phyloP scores from a whole-genome alignment of 2,797 vertebrate species.

The Crocidura indochinensis region DNA sequence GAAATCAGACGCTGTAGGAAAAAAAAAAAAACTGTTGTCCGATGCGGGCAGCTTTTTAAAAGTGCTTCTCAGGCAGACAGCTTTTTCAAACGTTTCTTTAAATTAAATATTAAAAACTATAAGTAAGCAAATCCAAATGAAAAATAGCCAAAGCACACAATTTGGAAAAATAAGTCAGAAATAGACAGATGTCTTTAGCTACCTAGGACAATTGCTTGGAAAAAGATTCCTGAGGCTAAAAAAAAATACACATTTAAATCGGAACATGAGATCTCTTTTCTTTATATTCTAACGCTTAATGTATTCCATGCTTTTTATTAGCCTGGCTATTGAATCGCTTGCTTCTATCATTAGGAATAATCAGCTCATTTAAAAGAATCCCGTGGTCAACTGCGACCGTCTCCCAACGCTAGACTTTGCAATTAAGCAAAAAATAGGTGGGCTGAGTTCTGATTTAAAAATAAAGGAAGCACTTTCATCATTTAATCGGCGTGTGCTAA shows the following conservation, averaged over 20 bases:
- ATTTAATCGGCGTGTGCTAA: slow-evolving; percentile 52
- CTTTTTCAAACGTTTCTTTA: slow-evolving; percentile 65
- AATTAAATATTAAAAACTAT: slow-evolving; percentile 23
- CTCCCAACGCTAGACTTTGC: slow-evolving; percentile 34
- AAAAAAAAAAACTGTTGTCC: slow-evolving; percentile 35
- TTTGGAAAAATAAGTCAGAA: slow-evolving; percentile 61
- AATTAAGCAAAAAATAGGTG: slow-evolving; percentile 68
- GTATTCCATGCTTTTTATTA: slow-evolving; percentile 37
- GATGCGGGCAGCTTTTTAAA: slow-evolving; percentile 41
- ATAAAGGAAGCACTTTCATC: slow-evolving; percentile 23
- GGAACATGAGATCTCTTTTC: slow-evolving; percentile 63
- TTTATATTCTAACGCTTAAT: slow-evolving; percentile 27
- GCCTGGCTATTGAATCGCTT: slow-evolving; percentile 36
- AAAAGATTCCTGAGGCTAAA: slow-evolving; percentile 71
- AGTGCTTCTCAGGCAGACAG: not conserved
- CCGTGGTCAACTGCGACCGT: not conserved
- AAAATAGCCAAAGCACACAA: slow-evolving; percentile 31
- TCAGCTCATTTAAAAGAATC: slow-evolving; percentile 51
- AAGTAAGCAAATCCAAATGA: slow-evolving; percentile 49
- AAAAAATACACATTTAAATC: slow-evolving; percentile 14
- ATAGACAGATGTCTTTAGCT: slow-evolving; percentile 53
- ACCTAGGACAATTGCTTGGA: slow-evolving; percentile 55
- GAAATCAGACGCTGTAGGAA: slow-evolving; percentile 14
- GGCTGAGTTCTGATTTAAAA: slow-evolving; percentile 60
- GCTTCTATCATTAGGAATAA: slow-evolving; percentile 18